These are phyloP conservation scores for Liopterus haemorrhoidalis DNA, from an alignment of 2,888 invertebrate species.

Conservation along the genomic window DNA sequence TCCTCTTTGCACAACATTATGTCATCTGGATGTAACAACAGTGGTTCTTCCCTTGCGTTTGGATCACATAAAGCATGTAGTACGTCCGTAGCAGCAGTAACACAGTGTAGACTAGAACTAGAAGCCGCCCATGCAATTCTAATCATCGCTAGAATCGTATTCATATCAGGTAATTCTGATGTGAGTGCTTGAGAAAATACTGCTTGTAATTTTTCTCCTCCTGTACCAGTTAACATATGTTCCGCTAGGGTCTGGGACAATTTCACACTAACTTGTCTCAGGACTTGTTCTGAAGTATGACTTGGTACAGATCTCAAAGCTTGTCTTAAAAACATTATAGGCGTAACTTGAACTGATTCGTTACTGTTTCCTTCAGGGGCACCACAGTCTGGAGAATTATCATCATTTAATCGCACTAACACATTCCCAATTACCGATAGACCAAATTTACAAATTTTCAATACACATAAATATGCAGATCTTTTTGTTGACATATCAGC, in stretches of 20 bases:
- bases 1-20: constrained; percentile 72
- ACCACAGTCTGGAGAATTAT: constrained; percentile 43
- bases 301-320: constrained; percentile 79
- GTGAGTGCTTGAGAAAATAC: constrained; percentile 51
- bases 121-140: constrained; percentile 75
- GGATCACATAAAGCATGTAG: constrained; percentile 62
- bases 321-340: constrained; percentile 62
- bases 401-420: constrained; percentile 51
- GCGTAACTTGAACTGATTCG: constrained; percentile 42
- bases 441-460: constrained; percentile 83
- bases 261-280: constrained; percentile 77
- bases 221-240: constrained; percentile 45
- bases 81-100: constrained; percentile 55
- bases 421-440: constrained; percentile 82
- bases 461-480: constrained; percentile 79
- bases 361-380: constrained; percentile 38
- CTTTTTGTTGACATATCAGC: constrained; percentile 71
- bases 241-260: constrained; percentile 75
- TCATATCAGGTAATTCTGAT: constrained; percentile 66
- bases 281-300: constrained; percentile 74
- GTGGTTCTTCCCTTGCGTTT: constrained; percentile 56
- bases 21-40: constrained; percentile 42
- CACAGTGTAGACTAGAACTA: constrained; percentile 58
- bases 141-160: constrained; percentile 67
- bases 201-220: constrained; percentile 38